Evolutionary conservation across 2,113 vertebrate species (phyloP).

Genomic region (Thryonomys swinderianus): DNA sequence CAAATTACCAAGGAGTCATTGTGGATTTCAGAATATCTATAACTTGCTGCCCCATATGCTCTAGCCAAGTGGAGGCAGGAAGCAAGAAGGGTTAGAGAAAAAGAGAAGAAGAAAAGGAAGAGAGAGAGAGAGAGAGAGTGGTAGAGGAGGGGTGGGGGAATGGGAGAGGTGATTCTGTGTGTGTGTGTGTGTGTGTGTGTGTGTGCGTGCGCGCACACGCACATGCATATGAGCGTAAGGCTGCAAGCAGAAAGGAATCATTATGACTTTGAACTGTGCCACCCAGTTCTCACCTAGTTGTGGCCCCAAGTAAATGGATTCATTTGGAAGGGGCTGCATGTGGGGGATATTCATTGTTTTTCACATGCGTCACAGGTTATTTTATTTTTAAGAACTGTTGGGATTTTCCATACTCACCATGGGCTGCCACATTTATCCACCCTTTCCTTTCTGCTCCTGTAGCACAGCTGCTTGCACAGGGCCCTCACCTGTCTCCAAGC

Average conservation of each 20-base stretch:
- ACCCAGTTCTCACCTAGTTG: neutral
- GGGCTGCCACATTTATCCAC: neutral
- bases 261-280: neutral
- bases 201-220: no score
- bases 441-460: neutral
- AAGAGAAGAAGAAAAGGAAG: no score
- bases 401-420: neutral
- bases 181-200: neutral
- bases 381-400: neutral
- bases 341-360: neutral
- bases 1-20: neutral
- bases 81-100: neutral
- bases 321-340: neutral
- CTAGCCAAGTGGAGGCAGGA: neutral
- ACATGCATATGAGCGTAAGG: neutral
- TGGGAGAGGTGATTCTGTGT: neutral
- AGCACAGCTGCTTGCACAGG: fast-evolving
- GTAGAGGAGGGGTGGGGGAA: no score
- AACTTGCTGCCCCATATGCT: neutral
- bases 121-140: fast-evolving
- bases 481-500: fast-evolving
- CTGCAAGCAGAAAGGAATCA: neutral
- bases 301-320: neutral
- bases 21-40: neutral
- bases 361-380: neutral